Evolutionary conservation across 2,113 vertebrate species (phyloP).

Genomic region (Panthera leo): DNA sequence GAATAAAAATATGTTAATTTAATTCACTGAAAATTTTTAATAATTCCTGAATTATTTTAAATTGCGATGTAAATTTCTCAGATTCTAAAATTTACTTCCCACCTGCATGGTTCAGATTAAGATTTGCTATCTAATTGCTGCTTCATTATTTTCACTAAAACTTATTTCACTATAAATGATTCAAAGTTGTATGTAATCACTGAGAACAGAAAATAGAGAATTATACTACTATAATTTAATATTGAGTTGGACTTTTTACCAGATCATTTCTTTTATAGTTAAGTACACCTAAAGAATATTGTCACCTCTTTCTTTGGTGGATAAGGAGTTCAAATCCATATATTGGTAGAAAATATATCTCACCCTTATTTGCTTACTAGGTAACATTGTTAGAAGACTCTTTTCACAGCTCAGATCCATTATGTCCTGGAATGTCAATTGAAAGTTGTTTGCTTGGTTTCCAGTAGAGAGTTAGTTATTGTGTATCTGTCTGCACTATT

Average conservation of each 20-base stretch:
- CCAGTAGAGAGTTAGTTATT: constrained; percentile 66
- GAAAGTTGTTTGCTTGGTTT: constrained; percentile 70
- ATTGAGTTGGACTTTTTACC: not conserved
- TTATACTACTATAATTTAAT: not conserved
- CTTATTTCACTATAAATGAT: constrained; percentile 1
- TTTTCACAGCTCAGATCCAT: constrained; percentile 73
- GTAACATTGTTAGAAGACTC: constrained; percentile 51
- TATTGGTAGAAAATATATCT: not conserved
- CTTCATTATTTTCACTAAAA: not conserved
- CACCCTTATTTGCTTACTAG: constrained; percentile 59
- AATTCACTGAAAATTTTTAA: not conserved
- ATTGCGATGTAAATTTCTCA: not conserved
- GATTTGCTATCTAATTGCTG: not conserved
- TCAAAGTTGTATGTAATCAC: not conserved
- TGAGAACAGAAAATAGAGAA: not conserved
- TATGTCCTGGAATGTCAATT: constrained; percentile 56
- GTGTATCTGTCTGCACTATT: constrained; percentile 51
- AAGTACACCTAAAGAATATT: not conserved
- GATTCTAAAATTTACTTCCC: not conserved
- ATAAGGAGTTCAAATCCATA: not conserved
- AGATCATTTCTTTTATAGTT: not conserved
- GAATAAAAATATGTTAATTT: not conserved
- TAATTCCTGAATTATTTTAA: constrained; percentile 10
- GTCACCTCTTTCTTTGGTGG: not conserved
- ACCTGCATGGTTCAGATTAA: not conserved